Conservation (phyloP, 2,113 vertebrate genomes). For the Colaptes auratus region DNA sequence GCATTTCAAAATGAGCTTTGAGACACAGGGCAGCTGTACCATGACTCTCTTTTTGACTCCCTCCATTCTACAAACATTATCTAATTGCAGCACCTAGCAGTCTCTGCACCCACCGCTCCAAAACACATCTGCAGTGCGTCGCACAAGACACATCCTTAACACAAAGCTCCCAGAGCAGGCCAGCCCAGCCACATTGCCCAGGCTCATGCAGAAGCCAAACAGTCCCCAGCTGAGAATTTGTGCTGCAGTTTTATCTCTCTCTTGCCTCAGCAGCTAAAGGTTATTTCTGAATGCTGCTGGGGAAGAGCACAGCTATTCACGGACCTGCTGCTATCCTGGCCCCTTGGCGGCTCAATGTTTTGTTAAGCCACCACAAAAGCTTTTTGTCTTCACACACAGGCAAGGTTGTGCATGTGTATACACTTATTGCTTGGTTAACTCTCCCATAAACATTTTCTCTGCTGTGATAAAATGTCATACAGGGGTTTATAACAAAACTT, state of each 20-base stretch:
- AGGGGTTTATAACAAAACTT: background rate
- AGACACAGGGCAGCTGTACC: slow-evolving; percentile 34
- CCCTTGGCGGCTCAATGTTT: background rate
- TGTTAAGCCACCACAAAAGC: slow-evolving; percentile 14
- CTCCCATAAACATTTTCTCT: background rate
- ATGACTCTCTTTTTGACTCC: slow-evolving; percentile 1
- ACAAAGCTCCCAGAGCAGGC: background rate
- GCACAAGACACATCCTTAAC: background rate
- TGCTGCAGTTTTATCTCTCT: slow-evolving; percentile 2
- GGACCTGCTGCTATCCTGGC: background rate
- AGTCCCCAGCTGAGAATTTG: background rate
- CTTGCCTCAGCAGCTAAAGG: background rate
- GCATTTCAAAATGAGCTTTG: slow-evolving; percentile 53
- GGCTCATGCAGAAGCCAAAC: background rate
- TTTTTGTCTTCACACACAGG: background rate
- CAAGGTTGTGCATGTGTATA: background rate
- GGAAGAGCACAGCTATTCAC: background rate
- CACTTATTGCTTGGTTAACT: background rate
- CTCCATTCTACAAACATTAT: background rate
- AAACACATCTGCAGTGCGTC: background rate
- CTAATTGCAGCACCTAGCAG: background rate
- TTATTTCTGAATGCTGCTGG: slow-evolving; percentile 3
- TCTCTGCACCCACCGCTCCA: background rate
- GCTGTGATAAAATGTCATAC: background rate
- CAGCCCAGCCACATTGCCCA: background rate